Evolutionary conservation across 2,113 vertebrate species (phyloP).

Genomic region (Mustela lutreola): DNA sequence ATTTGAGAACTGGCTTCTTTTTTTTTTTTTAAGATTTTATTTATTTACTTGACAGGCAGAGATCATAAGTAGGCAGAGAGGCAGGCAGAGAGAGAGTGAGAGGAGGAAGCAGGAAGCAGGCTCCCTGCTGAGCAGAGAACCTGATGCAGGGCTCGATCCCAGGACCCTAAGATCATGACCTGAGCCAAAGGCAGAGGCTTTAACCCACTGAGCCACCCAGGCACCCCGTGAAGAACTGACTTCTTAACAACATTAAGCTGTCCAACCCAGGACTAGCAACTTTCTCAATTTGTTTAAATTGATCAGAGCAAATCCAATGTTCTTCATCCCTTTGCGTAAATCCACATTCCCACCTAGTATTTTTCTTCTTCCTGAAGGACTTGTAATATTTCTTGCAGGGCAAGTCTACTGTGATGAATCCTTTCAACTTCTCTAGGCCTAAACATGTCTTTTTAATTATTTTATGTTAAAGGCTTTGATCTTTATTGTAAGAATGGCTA

Average conservation of each 20-base stretch:
- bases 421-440: not conserved
- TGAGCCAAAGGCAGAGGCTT: no score
- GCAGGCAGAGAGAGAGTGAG: no score
- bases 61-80: no score
- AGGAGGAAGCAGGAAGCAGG: no score
- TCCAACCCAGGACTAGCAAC: not conserved
- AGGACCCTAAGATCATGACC: no score
- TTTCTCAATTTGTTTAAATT: not conserved
- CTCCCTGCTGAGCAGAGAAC: no score
- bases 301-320: not conserved
- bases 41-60: no score
- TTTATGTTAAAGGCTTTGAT: not conserved
- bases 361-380: conserved; percentile 7
- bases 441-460: not conserved
- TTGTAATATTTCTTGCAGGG: not conserved
- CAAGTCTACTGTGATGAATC: not conserved
- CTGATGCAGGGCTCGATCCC: no score
- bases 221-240: not conserved
- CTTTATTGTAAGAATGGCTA: not conserved
- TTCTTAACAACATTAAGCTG: not conserved
- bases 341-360: not conserved
- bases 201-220: no score
- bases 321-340: not conserved
- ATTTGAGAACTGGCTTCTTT: not conserved
- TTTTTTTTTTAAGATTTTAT: no score